phyloP scores from a whole-genome alignment of 2,797 vertebrate genomes.

The Streptopelia turtur region DNA sequence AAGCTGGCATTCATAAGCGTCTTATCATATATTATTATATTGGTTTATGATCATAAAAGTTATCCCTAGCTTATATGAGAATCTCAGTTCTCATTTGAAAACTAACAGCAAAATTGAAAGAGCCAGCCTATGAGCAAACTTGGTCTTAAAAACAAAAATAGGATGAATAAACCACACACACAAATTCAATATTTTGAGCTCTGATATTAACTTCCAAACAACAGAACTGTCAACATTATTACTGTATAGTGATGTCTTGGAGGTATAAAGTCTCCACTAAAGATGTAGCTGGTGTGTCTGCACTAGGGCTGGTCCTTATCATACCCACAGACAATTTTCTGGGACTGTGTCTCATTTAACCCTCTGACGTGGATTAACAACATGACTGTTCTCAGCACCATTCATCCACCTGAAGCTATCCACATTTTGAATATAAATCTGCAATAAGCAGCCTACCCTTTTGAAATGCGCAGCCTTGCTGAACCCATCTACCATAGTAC shows the following conservation, averaged over 20 bases:
- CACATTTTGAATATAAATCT: not conserved
- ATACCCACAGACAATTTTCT: not conserved
- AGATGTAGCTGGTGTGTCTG: not conserved
- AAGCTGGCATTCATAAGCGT: not conserved
- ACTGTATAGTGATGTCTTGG: not conserved
- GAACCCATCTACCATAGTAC: not conserved
- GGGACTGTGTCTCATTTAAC: not conserved
- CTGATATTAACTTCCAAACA: not conserved
- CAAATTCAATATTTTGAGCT: not conserved
- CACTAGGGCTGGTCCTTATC: not conserved
- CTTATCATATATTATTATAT: not conserved
- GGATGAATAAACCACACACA: fast-evolving
- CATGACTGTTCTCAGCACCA: not conserved
- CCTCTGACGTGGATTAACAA: not conserved
- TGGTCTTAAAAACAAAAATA: not conserved
- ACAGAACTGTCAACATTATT: not conserved
- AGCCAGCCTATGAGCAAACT: not conserved
- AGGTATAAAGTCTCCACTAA: not conserved
- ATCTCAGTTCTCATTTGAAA: not conserved
- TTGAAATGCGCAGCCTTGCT: not conserved
- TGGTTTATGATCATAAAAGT: not conserved
- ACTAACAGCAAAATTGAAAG: not conserved
- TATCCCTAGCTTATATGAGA: not conserved
- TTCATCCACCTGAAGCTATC: not conserved
- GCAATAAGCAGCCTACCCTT: not conserved